Evolutionary conservation across 2,888 invertebrate genomes (phyloP), one percentile per base, ranked within the genome.

Genomic region (Terebella lapidaria): DNA sequence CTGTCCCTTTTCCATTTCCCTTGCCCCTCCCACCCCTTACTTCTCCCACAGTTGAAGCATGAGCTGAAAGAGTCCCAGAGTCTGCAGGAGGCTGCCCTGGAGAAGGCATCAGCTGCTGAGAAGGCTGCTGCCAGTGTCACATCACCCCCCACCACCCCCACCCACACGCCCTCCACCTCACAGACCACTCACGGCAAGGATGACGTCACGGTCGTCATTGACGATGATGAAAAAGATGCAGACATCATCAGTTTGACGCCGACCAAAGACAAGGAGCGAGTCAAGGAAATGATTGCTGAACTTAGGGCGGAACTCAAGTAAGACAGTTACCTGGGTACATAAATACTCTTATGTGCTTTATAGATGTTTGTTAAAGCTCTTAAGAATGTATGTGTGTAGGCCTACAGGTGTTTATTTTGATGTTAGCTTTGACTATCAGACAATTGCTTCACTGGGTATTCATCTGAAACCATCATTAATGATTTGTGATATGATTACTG

Each of bases 231-330:
- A 35, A 35, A 15, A n/a, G 42, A 35, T 35, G 42, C 42, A 15
- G 42, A 35, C 42, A 35, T n/a, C n/a, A n/a, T 35, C 42, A n/a
- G 10, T 18, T 35, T 18, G 10, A 35, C 35, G 10, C 35, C 35
- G 10, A 18, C 35, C 35, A 35, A 35, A 18, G 35, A 35, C 35
- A 35, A 35, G 35, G 35, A 18, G 35, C 18, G 10, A 18, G 35
- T 35, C 10, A 15, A 10, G 35, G 18, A 10, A 18, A 18, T 15
- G 35, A 88, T 92, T 68, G 86, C 91, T 74, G 94, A 95, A 76
- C 85, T 95, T 65, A 91, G 91, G 78, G 89, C 89, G 58, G 94
- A 95, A 81, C 85, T 94, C 56, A 95, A 95, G 94, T 94, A 83
- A 82, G 87, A 81, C n/a, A n/a, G n/a, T n/a, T n/a, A n/a, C n/a